These are phyloP conservation scores for Daktulosphaira vitifoliae DNA, from an alignment of 1,140 invertebrate genomes.

Conservation along the genomic window DNA sequence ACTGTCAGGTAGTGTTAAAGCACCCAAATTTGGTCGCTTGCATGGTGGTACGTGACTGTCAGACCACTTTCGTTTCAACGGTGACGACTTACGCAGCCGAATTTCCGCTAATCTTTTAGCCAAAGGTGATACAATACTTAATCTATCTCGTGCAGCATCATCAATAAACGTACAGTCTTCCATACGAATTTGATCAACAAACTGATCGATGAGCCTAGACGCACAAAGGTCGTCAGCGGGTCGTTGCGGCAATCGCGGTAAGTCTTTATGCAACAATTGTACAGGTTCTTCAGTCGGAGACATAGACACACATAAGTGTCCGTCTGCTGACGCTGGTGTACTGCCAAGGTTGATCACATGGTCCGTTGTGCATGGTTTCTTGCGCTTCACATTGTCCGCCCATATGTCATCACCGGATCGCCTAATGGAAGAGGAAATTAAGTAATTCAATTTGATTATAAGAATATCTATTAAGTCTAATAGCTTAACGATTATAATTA, in stretches of 20 bases:
- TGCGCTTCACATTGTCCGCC: constrained; percentile 12
- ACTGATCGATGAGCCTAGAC: constrained; percentile 15
- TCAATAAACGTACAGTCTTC: constrained; percentile 12
- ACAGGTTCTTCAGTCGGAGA: constrained; percentile 37
- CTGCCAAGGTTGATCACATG: not conserved
- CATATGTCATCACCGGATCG: constrained; percentile 2
- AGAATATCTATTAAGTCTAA: too few species aligned
- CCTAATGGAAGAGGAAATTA: not conserved
- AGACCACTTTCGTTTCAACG: not conserved
- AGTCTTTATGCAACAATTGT: constrained; percentile 38
- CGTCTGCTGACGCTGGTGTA: not conserved
- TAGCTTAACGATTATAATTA: too few species aligned
- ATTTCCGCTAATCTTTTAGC: constrained; percentile 37
- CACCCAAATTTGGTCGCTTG: constrained; percentile 44
- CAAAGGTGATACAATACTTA: constrained; percentile 36
- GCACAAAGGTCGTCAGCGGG: constrained; percentile 6
- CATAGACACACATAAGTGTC: constrained; percentile 28
- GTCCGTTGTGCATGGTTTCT: constrained; percentile 13
- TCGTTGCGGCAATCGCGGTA: constrained; percentile 34
- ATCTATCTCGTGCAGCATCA: not conserved
- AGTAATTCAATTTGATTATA: too few species aligned
- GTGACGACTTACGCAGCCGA: constrained; percentile 26
- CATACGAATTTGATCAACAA: constrained; percentile 34
- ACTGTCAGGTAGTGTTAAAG: constrained; percentile 40
- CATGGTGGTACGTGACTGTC: constrained; percentile 36